Percentiles rank a stretch among this genome's conserved stretches.
Conservation (phyloP, 2,797 vertebrate genomes). For the Helostoma temminkii region DNA sequence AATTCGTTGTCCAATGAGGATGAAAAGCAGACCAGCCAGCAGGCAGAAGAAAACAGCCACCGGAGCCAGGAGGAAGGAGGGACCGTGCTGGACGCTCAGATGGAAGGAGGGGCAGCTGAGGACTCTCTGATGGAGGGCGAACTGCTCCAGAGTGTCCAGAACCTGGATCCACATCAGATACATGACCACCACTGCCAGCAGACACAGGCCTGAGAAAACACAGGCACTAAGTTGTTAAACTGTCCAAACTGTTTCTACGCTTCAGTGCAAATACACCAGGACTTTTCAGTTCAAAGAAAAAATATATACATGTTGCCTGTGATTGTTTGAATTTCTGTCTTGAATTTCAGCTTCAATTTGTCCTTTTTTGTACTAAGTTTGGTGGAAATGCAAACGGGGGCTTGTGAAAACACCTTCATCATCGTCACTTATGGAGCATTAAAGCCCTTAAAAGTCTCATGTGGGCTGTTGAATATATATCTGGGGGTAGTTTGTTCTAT, state of each 20-base stretch:
- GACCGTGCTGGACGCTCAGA: conserved; percentile 86
- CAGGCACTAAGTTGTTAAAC: neutral
- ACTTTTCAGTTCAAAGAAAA: too few relatives aligned
- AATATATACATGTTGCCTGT: too few relatives aligned
- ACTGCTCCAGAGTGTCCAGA: conserved; percentile 88
- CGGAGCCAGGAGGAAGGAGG: conserved; percentile 91
- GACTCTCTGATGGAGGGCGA: conserved; percentile 77
- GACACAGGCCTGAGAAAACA: conserved; percentile 82
- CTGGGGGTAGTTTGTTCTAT: neutral
- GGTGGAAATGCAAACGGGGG: neutral
- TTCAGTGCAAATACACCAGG: too few relatives aligned
- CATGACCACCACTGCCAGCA: conserved; percentile 87
- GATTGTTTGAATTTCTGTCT: too few relatives aligned
- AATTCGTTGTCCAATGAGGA: conserved; percentile 66
- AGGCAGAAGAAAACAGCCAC: conserved; percentile 88
- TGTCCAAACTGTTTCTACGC: too few relatives aligned
- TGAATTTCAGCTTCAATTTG: too few relatives aligned
- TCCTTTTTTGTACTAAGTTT: too few relatives aligned
- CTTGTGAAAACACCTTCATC: conserved; percentile 2
- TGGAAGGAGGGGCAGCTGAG: conserved; percentile 83
- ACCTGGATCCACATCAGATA: conserved; percentile 92
- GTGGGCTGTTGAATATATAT: neutral
- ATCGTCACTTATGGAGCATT: neutral
- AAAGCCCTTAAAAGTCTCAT: neutral
- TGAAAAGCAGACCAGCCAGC: conserved; percentile 88